Evolutionary conservation across 2,888 invertebrate genomes (phyloP), one percentile per base, ranked within the genome.

Genomic region (Embidobia sp.): DNA sequence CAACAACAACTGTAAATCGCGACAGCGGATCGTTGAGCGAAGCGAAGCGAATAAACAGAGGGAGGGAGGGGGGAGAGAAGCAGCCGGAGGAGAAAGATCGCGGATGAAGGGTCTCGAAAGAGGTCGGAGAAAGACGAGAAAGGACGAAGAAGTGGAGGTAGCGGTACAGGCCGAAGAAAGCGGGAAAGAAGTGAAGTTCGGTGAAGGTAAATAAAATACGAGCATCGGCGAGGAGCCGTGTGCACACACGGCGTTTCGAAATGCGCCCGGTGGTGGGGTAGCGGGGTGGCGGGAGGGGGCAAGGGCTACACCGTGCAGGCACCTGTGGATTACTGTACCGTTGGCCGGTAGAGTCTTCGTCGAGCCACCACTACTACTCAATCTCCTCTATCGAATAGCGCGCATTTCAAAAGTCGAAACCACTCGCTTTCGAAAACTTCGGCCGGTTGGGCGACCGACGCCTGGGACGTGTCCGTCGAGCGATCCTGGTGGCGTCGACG

Each of bases 241-340:
- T 70, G 55, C 37, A 61, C 73, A 57, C 61, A 69, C 48, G 63
- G 61, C 51, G 78, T 78, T 75, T 79, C 29, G 63, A 73, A 75
- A 66, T 59, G 59, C 42, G 67, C 44, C n/a, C 33, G 73, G 67
- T 48, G 75, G 80, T 51, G 51, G 78, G 77, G 76, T 29, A 44
- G 13, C 11, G 80, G 77, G 82, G 72, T 72, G 79, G 42, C 72
- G 72, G 64, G 81, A 76, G 83, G 80, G 80, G 80, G 86, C 83
- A 85, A 85, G 86, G 84, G 86, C 79, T 80, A 83, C 81, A 53
- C 53, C 70, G 79, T 73, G 72, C 83, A 84, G 86, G 88, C 89
- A 89, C 89, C 89, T 89, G 88, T 89, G 88, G 89, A 88, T 89
- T 87, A 85, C 82, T 79, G 83, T 85, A 83, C 84, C 83, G 82